These are phyloP conservation scores for Pitta sordida DNA, from an alignment of 2,113 vertebrate genomes.

Conservation along the genomic window DNA sequence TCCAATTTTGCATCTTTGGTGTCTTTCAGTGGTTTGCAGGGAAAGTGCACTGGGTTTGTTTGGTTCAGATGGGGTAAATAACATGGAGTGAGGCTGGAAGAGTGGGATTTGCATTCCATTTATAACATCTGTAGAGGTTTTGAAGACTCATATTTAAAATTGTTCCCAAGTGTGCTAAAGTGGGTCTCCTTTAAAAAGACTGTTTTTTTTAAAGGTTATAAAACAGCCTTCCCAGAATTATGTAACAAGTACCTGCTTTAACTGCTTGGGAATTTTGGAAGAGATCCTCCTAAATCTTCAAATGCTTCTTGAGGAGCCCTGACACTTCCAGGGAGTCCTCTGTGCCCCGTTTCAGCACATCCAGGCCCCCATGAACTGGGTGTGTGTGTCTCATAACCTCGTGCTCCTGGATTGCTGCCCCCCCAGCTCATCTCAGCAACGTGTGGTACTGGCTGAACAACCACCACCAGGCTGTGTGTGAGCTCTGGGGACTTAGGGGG, in stretches of 20 bases:
- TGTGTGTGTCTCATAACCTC: background rate
- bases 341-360: background rate
- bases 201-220: background rate
- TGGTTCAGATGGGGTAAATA: background rate
- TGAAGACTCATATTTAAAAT: background rate
- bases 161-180: background rate
- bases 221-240: background rate
- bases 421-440: background rate
- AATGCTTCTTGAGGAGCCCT: background rate
- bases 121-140: background rate
- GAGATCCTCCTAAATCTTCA: background rate
- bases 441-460: background rate
- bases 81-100: background rate
- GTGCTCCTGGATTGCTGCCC: background rate
- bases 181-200: background rate
- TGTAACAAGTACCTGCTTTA: background rate
- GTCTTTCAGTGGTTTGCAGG: background rate
- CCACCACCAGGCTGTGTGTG: background rate
- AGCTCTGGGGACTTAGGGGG: background rate
- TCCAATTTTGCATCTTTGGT: background rate
- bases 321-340: background rate
- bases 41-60: rapidly evolving
- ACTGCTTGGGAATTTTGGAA: background rate
- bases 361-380: background rate
- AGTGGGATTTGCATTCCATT: background rate